phyloP scores from a whole-genome alignment of 2,888 invertebrate species.

The Chaetogeoica ovagalla region DNA sequence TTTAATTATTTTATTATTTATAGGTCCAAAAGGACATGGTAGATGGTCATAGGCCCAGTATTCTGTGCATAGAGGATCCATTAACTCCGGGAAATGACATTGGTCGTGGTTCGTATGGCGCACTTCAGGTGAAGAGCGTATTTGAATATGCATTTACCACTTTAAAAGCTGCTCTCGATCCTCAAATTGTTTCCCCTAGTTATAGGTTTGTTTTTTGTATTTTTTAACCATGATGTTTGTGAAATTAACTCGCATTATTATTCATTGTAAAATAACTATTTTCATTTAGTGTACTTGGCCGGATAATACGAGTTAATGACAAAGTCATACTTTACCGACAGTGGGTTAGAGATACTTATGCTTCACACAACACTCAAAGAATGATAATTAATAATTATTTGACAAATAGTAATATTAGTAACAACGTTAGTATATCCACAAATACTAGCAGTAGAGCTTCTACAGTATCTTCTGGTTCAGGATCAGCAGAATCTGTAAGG shows the following conservation, averaged over 20 bases:
- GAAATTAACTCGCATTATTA: not conserved
- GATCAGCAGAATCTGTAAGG: constrained; percentile 48
- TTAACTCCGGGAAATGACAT: constrained; percentile 95
- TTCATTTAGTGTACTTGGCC: constrained; percentile 73
- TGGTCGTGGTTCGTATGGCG: constrained; percentile 94
- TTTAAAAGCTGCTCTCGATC: constrained; percentile 75
- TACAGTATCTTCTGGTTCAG: constrained; percentile 50
- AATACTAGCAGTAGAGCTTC: constrained; percentile 52
- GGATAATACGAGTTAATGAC: constrained; percentile 90
- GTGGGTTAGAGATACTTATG: constrained; percentile 68
- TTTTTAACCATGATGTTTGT: not conserved
- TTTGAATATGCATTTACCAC: constrained; percentile 94
- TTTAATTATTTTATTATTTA: constrained; percentile 15
- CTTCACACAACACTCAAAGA: constrained; percentile 56
- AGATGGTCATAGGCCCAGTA: constrained; percentile 89
- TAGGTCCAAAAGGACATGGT: constrained; percentile 87
- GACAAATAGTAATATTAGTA: constrained; percentile 42
- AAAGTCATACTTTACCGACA: constrained; percentile 78
- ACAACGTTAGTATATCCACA: constrained; percentile 46
- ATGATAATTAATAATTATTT: constrained; percentile 46
- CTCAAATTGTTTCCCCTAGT: constrained; percentile 60
- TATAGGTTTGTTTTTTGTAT: constrained; percentile 59
- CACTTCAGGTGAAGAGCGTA: constrained; percentile 85
- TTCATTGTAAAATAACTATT: constrained; percentile 19
- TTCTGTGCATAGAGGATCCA: constrained; percentile 97